Conservation (phyloP, 1,140 invertebrate species). For the Subanguina moxae region DNA sequence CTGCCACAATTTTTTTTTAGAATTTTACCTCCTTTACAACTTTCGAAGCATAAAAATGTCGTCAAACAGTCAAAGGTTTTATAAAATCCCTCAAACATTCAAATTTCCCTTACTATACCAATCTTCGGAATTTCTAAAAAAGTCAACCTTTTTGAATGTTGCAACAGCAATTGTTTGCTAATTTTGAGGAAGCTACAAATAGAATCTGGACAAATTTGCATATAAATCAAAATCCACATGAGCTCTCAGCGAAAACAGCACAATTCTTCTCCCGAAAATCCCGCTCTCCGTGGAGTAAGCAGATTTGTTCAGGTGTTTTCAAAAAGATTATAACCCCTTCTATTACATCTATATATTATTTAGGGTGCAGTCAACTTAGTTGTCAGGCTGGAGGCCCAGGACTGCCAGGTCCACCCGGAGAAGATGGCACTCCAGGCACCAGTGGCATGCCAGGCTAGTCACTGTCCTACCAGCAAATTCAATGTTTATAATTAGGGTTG, state of each 20-base stretch:
- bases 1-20: no score
- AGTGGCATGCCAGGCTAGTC: slow-evolving; percentile 10
- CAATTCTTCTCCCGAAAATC: slow-evolving; percentile 31
- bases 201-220: slow-evolving; percentile 32
- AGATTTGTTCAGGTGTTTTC: slow-evolving; percentile 34
- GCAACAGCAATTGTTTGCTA: neutral
- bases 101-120: no score
- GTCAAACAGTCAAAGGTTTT: no score
- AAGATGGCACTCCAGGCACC: slow-evolving; percentile 31
- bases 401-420: slow-evolving; percentile 38
- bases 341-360: slow-evolving; percentile 2
- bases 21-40: neutral
- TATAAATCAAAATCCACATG: slow-evolving; percentile 7
- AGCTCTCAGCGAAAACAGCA: neutral
- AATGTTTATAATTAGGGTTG: no score
- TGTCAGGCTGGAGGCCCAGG: slow-evolving; percentile 38
- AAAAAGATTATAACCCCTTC: neutral
- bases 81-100: no score
- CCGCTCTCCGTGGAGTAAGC: slow-evolving; percentile 30
- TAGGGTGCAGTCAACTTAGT: slow-evolving; percentile 26
- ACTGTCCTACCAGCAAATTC: no score
- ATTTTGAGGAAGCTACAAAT: slow-evolving; percentile 26
- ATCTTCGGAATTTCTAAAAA: no score
- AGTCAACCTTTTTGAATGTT: neutral
- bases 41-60: neutral